Evolutionary conservation across 2,888 invertebrate species (phyloP), one percentile per base, ranked within the genome.

Genomic region (Cantharis nigra): DNA sequence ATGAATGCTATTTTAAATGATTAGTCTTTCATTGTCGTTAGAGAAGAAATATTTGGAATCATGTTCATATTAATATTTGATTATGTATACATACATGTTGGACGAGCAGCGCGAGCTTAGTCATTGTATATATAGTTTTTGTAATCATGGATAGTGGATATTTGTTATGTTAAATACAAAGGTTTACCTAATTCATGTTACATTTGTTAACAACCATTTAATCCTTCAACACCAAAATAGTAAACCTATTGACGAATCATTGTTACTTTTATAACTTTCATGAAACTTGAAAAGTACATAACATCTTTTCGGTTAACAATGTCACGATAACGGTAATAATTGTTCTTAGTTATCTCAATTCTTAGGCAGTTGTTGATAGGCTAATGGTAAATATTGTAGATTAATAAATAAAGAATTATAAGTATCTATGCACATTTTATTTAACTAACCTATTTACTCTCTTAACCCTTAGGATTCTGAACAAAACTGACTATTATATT

Each of bases 361-460:
- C 70, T 79, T 78, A 81, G 76, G 70, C 77, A 79, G 82, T 84
- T 84, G 83, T 84, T 84, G 76, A 82, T 83, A 83, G 82, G 81
- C 81, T 80, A 83, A 82, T 83, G 83, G 82, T 82, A 83, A 80
- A 78, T 79, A 82, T 80, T 84, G 84, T 83, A 83, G 82, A 82
- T 76, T 82, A 80, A 82, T 83, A 83, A 84, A 83, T 82, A 81
- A 83, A 82, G 83, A 81, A 82, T 82, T 83, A 83, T 80, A 82
- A 83, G 82, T 83, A 83, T 67, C 9, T 0, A 49, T n/a, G n/a
- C 9, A 4, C 23, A 18, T 67, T 67, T 67, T 67, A 26, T 26
- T 20, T 20, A 3, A 20, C 20, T 16, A 16, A 16, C 16, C 16
- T 16, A 16, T 16, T 16, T 16, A 16, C 16, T 16, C 16, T 16